phyloP scores from a whole-genome alignment of 2,888 invertebrate species.

The Drosophila birchii region DNA sequence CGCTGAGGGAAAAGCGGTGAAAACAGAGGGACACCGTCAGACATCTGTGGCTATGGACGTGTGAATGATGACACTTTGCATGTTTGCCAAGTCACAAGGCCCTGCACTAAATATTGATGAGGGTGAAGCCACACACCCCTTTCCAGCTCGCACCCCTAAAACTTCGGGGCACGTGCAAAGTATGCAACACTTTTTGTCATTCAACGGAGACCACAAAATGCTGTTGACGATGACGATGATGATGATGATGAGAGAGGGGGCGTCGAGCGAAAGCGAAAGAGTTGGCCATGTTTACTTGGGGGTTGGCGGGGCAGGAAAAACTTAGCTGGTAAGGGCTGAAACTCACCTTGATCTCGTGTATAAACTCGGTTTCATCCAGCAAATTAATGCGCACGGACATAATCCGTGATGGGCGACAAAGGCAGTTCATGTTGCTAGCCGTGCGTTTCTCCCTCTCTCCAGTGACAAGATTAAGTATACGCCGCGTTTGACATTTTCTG shows the following conservation, averaged over 20 bases:
- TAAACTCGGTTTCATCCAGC: slow-evolving; percentile 94
- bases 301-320: not conserved
- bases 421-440: slow-evolving; percentile 82
- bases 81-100: slow-evolving; percentile 77
- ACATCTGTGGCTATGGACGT: slow-evolving; percentile 60
- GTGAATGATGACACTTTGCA: slow-evolving; percentile 82
- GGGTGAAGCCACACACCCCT: slow-evolving; percentile 46
- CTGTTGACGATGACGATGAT: slow-evolving; percentile 14
- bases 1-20: slow-evolving; percentile 16
- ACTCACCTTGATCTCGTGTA: slow-evolving; percentile 94
- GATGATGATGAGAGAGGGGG: slow-evolving; percentile 4
- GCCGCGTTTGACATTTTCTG: slow-evolving; percentile 49
- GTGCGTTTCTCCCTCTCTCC: slow-evolving; percentile 20
- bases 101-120: slow-evolving; percentile 78
- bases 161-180: slow-evolving; percentile 68
- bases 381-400: slow-evolving; percentile 91
- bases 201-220: slow-evolving; percentile 63
- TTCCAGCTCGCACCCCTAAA: slow-evolving; percentile 34
- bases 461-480: slow-evolving; percentile 53
- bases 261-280: slow-evolving; percentile 34
- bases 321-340: slow-evolving; percentile 3
- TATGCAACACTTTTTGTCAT: slow-evolving; percentile 75
- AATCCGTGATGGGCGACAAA: slow-evolving; percentile 85
- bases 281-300: slow-evolving; percentile 55
- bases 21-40: slow-evolving; percentile 30